Base-by-base conservation (phyloP, 2,888 invertebrate genomes). In the Achlya flavicornis region DNA sequence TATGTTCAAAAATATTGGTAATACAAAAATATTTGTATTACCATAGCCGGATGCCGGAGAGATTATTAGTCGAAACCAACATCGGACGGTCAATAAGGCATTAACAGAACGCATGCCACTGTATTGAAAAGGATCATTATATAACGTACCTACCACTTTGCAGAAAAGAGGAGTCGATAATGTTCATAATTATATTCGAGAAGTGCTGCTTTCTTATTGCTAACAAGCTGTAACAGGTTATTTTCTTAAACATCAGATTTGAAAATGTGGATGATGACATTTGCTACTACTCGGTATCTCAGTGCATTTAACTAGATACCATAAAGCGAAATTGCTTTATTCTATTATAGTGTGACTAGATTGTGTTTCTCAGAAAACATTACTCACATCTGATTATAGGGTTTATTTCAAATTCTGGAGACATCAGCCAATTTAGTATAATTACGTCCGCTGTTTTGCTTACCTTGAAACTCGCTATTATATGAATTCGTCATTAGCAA, bases 401-500 rank as follows among this genome's bases (percentile, higher is more conserved):
- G 71, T 57, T 62, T 63, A 66, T 73, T 67, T 69, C 64, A 67
- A 72, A 72, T 66, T 68, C 67, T 64, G 72, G 74, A 71, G 79
- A 79, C 76, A 53, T 53, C 53, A 53, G 53, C 2, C 53, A 71
- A 79, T 80, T 81, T 78, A 60, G 70, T 73, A 68, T 83, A 83
- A 87, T 86, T 75, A 76, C 77, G 69, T 79, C 75, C 78, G 74
- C 66, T 78, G 74, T 82, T 83, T 84, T 76, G 76, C 76, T 73
- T 76, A 69, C 62, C 60, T 63, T 59, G 64, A 79, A 79, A 77
- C 70, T 69, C 78, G 75, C 73, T 83, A 84, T 86, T 80, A 81
- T 74, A 77, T 75, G 72, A 67, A 75, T 81, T 84, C 78, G 81
- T 87, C 86, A 85, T 82, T 76, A 80, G 79, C 78, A 90, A 93